Evolutionary conservation across 2,797 vertebrate genomes (phyloP).

Genomic region (Varecia variegata): DNA sequence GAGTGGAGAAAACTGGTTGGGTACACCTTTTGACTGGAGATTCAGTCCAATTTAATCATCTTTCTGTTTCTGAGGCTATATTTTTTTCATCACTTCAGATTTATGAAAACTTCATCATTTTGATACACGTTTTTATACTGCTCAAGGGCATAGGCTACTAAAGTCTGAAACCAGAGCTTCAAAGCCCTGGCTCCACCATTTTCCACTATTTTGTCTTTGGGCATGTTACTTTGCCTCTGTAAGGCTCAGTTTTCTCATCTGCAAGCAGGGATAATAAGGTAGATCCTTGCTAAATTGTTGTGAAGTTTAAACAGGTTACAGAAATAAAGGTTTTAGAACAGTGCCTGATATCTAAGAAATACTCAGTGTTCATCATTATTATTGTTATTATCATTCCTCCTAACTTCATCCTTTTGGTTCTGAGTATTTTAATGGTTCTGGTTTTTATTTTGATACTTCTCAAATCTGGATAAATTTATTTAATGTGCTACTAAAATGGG

Average conservation of each 20-base stretch:
- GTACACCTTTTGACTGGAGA: background rate
- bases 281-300: background rate
- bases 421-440: background rate
- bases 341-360: background rate
- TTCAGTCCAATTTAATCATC: slow-evolving; percentile 3
- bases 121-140: background rate
- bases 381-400: background rate
- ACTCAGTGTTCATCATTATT: background rate
- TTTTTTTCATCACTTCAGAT: slow-evolving; percentile 13
- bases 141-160: background rate
- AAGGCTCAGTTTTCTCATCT: background rate
- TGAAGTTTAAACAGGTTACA: background rate
- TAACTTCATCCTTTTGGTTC: background rate
- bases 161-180: background rate
- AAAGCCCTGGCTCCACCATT: background rate
- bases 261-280: background rate
- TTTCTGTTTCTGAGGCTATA: background rate
- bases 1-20: background rate
- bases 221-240: background rate
- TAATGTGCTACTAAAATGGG: background rate
- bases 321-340: background rate
- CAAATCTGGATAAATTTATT: background rate
- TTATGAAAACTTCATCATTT: background rate
- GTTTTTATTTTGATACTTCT: slow-evolving; percentile 11
- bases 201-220: background rate